Percentiles rank a stretch among this genome's conserved stretches.
Evolutionary conservation across 2,888 invertebrate species (phyloP).

Genomic region (Blastobasis adustella): DNA sequence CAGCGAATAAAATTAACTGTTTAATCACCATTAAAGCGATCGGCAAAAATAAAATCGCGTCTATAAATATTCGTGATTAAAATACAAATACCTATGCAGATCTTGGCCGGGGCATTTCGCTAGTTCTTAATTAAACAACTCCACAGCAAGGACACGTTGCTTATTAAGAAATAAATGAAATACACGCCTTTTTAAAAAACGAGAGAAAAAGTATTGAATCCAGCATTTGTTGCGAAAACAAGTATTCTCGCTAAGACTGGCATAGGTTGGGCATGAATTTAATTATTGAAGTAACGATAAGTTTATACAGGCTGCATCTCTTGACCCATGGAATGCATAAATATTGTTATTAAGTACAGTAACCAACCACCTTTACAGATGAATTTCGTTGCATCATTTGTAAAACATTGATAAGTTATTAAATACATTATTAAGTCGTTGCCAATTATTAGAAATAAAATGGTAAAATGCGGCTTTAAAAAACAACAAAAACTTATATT

Average conservation of each 20-base stretch:
- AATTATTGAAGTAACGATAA: slow-evolving; percentile 9
- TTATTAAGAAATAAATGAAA: slow-evolving; percentile 65
- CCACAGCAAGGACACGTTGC: slow-evolving; percentile 33
- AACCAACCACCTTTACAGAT: background rate
- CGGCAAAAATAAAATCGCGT: slow-evolving; percentile 32
- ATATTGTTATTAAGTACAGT: background rate
- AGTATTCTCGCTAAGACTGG: slow-evolving; percentile 32
- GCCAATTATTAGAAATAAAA: background rate
- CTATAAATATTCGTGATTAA: slow-evolving; percentile 54
- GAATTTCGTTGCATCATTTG: background rate
- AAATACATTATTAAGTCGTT: background rate
- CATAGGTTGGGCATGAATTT: slow-evolving; percentile 20
- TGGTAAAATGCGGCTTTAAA: background rate
- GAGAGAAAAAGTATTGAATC: slow-evolving; percentile 31
- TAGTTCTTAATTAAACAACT: slow-evolving; percentile 58
- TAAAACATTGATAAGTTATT: background rate
- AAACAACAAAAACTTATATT: too few relatives aligned
- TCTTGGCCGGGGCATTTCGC: slow-evolving; percentile 23
- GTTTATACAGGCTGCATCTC: slow-evolving; percentile 7
- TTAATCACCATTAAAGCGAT: slow-evolving; percentile 32
- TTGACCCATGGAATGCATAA: too few relatives aligned
- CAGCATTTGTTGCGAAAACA: slow-evolving; percentile 31
- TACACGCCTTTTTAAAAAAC: slow-evolving; percentile 39
- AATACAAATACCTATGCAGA: slow-evolving; percentile 46
- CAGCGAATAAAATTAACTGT: slow-evolving; percentile 22